These are phyloP conservation scores for Chrysopilus asiliformis DNA, from an alignment of 2,888 invertebrate genomes.

Conservation along the genomic window DNA sequence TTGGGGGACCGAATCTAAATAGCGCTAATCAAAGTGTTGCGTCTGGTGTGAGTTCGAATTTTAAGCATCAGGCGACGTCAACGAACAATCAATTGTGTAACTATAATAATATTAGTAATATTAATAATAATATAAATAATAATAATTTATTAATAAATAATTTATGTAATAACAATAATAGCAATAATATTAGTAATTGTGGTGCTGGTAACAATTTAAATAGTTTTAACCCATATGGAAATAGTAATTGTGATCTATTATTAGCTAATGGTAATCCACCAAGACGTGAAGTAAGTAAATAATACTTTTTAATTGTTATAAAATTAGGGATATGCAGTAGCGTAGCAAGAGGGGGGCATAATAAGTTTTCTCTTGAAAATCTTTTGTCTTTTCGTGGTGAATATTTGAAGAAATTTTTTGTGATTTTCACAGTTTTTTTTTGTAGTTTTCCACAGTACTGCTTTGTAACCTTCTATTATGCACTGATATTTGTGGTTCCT, in stretches of 20 bases:
- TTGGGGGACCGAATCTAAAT: neutral
- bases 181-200: conserved; percentile 20
- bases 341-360: too few species aligned
- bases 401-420: too few species aligned
- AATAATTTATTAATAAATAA: conserved; percentile 15
- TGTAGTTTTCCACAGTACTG: too few species aligned
- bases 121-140: conserved; percentile 13
- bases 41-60: conserved; percentile 7
- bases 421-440: too few species aligned
- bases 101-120: conserved; percentile 7
- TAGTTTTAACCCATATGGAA: conserved; percentile 17
- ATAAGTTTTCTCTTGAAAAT: neutral
- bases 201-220: conserved; percentile 16
- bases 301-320: neutral
- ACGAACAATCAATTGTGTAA: conserved; percentile 2
- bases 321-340: too few species aligned
- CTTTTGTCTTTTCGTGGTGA: too few species aligned
- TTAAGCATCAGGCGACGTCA: conserved; percentile 3
- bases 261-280: conserved; percentile 35
- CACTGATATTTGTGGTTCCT: too few species aligned
- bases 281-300: conserved; percentile 31
- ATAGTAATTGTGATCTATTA: conserved; percentile 33
- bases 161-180: conserved; percentile 21
- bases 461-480: too few species aligned
- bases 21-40: neutral